phyloP scores from a whole-genome alignment of 2,888 invertebrate genomes.

The Scrobipalpa atriplicella region DNA sequence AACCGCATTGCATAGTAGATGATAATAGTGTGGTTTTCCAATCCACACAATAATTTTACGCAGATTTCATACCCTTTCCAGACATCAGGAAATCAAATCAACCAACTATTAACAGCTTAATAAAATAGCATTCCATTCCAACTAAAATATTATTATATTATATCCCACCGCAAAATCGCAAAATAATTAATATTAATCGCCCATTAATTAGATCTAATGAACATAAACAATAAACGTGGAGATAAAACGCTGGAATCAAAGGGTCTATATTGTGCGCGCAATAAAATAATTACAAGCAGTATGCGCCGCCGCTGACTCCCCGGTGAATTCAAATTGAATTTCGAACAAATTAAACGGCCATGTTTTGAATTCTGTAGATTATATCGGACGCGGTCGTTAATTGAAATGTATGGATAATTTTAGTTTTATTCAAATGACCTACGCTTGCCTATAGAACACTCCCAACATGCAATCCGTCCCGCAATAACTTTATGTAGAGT shows the following conservation, averaged over 20 bases:
- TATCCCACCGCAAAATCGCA: no score
- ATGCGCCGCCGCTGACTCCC: background rate
- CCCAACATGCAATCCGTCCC: background rate
- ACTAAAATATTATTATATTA: no score
- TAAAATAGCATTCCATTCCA: no score
- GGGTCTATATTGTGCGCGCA: slow-evolving; percentile 27
- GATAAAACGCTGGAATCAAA: slow-evolving; percentile 11
- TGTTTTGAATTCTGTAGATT: slow-evolving; percentile 14
- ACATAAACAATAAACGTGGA: background rate
- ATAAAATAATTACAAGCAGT: background rate
- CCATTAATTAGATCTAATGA: background rate
- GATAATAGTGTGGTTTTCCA: no score
- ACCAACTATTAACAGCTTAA: no score
- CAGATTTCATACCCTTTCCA: no score
- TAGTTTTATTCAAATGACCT: slow-evolving; percentile 6
- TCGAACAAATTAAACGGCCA: slow-evolving; percentile 28
- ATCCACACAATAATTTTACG: no score
- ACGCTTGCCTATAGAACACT: background rate
- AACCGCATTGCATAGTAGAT: no score
- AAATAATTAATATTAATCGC: background rate
- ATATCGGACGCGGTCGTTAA: slow-evolving; percentile 25
- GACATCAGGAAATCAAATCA: no score
- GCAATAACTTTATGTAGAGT: background rate
- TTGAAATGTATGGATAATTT: slow-evolving; percentile 26
- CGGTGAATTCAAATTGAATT: slow-evolving; percentile 13